Base-by-base conservation (phyloP, 2,888 invertebrate species). In the Nebria brevicollis region DNA sequence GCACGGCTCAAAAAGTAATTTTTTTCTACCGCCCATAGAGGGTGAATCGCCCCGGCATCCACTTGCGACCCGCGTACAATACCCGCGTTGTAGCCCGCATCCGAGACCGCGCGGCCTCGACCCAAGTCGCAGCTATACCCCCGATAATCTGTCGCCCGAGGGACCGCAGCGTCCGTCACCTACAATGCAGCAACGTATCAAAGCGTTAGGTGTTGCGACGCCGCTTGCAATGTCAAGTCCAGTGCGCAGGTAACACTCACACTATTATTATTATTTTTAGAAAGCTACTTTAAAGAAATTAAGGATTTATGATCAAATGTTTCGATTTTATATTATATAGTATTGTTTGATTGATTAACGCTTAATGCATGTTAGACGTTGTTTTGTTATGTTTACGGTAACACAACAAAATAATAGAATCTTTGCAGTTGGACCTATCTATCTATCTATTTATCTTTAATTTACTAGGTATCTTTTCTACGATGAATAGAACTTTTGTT, bases 101-200 rank as follows among this genome's bases (percentile, higher is more conserved):
- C 94, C 95, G 43, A 93, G 95, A 87, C 94, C 89, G 83, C 91
- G 93, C 85, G 93, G 92, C 72, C 89, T 93, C 88, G 93, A 94
- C 85, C 91, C 93, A 75, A 93, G 93, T 77, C 90, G 92, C 83
- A 92, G 92, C 84, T 93, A 92, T 84, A 92, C 92, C 85, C 89
- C 92, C 68, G 93, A 93, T 82, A 77, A 85, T 68, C 83, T 83
- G 75, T 86, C 86, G 81, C 85, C 86, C 83, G 87, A 88, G 82
- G 89, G 89, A 78, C 90, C 90, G 11, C 90, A 91, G 84, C 89
- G 92, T 82, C 92, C 93, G 43, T 95, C 96, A 86, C 96, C 96
- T 81, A 96, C 96, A 76, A 95, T 96, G 94, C 96, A 96, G 89
- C 96, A 96, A 90, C 92, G 97, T 87, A 95, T 97, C 87, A 96